Evolutionary conservation across 1,140 invertebrate species (phyloP), one percentile per base, ranked within the genome.

Genomic region (Sitophilus oryzae): DNA sequence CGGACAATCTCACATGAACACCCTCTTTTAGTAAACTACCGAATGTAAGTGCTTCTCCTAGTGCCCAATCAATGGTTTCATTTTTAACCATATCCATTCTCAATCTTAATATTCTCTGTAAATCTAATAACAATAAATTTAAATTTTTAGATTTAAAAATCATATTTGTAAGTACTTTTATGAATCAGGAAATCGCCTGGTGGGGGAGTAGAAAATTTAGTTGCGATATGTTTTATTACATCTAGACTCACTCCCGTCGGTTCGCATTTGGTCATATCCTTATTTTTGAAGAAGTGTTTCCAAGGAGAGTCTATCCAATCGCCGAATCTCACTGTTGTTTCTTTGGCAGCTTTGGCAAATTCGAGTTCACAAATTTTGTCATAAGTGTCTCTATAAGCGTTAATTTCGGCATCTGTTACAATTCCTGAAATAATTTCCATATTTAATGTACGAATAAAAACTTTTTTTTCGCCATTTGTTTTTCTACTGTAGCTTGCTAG

Each of bases 41-140:
- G 70, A 96, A 98, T 10, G 96, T 96, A 80, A 99, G 88, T 0
- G 93, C 93, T 76, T 99, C 97, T 21, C 86, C 96, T 37, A 98
- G 76, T 8, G 96, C 94, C 97, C 97, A 99, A 79, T 99, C 96
- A 40, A n/a, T n/a, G n/a, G n/a, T n/a, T n/a, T n/a, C n/a, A n/a
- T n/a, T n/a, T n/a, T n/a, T n/a, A n/a, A n/a, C n/a, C n/a, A n/a
- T n/a, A n/a, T n/a, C n/a, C n/a, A n/a, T n/a, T n/a, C n/a, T n/a
- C n/a, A n/a, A n/a, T n/a, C n/a, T n/a, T n/a, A n/a, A n/a, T n/a
- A n/a, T n/a, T n/a, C n/a, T n/a, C n/a, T n/a, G n/a, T n/a, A n/a
- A n/a, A n/a, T n/a, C n/a, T n/a, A n/a, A n/a, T n/a, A n/a, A n/a
- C n/a, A n/a, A 51, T 1, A n/a, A 21, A 45, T 35, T 22, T 48